These are phyloP conservation scores for Chrysina gloriosa DNA, from an alignment of 2,888 invertebrate genomes.

Conservation along the genomic window DNA sequence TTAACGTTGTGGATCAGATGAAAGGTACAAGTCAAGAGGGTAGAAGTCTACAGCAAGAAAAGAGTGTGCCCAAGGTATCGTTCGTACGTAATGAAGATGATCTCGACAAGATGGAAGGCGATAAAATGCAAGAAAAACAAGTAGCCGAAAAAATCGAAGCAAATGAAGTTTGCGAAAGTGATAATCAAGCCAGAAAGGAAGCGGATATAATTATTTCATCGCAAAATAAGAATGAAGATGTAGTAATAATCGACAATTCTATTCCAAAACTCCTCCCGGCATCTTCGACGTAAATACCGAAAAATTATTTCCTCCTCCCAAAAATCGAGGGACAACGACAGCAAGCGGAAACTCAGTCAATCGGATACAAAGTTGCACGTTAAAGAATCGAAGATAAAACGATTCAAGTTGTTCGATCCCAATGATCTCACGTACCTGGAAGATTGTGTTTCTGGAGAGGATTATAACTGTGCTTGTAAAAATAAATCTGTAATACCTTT, in stretches of 20 bases:
- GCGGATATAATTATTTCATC: background rate
- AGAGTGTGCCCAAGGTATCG: too few species aligned
- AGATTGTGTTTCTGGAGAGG: background rate
- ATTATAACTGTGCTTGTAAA: too few species aligned
- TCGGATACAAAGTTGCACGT: conserved; percentile 22
- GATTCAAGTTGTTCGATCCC: background rate
- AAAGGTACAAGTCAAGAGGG: too few species aligned
- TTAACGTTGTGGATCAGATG: too few species aligned
- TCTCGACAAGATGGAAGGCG: too few species aligned
- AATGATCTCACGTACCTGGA: conserved; percentile 21
- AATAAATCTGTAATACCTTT: background rate
- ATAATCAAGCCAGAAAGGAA: too few species aligned
- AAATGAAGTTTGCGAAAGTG: too few species aligned
- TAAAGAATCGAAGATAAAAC: background rate
- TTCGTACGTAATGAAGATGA: too few species aligned
- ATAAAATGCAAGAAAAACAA: too few species aligned
- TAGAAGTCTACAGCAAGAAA: too few species aligned
- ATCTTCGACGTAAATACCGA: conserved; percentile 15
- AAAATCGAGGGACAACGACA: background rate
- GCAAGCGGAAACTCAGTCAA: conserved; percentile 26
- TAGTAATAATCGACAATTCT: background rate
- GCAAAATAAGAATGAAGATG: background rate
- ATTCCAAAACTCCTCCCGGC: background rate
- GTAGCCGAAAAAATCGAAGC: too few species aligned
- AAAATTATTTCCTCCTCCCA: background rate